phyloP scores from a whole-genome alignment of 2,797 vertebrate genomes.

The Trachops cirrhosus region DNA sequence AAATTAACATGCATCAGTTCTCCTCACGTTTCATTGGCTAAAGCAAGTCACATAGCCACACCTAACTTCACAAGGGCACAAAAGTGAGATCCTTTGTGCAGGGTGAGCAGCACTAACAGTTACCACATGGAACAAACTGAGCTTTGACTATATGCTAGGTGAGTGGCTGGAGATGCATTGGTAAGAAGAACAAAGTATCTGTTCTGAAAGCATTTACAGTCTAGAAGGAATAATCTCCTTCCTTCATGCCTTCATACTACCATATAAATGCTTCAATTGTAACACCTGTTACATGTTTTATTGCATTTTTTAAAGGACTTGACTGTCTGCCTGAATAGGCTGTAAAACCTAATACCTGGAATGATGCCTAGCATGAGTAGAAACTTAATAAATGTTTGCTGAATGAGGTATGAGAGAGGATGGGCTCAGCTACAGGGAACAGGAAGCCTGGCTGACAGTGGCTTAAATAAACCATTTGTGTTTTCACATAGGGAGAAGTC shows the following conservation, averaged over 20 bases:
- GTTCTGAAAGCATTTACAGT: background rate
- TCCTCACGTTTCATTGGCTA: background rate
- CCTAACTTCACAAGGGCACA: background rate
- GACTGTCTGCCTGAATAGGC: background rate
- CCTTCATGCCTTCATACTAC: background rate
- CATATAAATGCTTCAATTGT: background rate
- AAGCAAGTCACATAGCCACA: background rate
- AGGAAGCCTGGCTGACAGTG: background rate
- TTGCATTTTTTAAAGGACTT: background rate
- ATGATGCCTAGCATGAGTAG: background rate
- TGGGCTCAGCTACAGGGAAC: background rate
- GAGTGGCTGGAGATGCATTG: background rate
- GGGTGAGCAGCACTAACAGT: background rate
- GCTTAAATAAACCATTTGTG: background rate
- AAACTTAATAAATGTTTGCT: background rate
- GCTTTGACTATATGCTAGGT: background rate
- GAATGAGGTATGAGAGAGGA: background rate
- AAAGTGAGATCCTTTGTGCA: background rate
- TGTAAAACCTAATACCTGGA: background rate
- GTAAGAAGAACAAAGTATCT: background rate
- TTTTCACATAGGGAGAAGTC: background rate
- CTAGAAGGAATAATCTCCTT: background rate
- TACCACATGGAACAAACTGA: background rate
- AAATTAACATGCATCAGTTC: background rate
- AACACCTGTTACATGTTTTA: background rate